Conservation (phyloP, 2,797 vertebrate genomes). For the Peromyscus nudipes region DNA sequence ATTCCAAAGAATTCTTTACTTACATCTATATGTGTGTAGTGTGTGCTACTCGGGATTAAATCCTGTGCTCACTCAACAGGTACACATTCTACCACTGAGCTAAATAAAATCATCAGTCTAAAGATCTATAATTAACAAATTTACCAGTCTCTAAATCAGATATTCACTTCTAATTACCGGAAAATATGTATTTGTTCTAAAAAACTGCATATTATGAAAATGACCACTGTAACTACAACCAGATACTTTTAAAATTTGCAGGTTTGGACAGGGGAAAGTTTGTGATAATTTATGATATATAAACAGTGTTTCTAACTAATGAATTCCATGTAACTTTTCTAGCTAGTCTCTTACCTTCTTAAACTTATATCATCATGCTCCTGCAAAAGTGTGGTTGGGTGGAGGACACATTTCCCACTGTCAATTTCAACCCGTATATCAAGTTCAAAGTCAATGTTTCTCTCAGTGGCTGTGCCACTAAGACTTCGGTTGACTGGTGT, state of each 20-base stretch:
- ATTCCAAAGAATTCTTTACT: neutral
- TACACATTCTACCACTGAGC: neutral
- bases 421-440: conserved; percentile 99
- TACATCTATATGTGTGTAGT: neutral
- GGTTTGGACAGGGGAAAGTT: neutral
- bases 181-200: neutral
- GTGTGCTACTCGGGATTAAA: neutral
- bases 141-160: conserved; percentile 34
- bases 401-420: conserved; percentile 98
- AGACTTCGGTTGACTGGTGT: conserved; percentile 92
- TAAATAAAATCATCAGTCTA: neutral
- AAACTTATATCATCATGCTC: conserved; percentile 96
- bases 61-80: neutral
- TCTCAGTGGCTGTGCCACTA: conserved; percentile 92
- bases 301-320: conserved; percentile 7
- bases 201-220: neutral
- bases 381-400: conserved; percentile 94
- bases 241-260: conserved; percentile 7
- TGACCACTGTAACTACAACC: neutral
- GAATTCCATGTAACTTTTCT: neutral
- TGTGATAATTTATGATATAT: neutral
- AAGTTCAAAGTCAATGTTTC: conserved; percentile 99
- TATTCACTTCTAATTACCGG: neutral
- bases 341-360: conserved; percentile 89
- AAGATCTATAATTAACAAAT: conserved; percentile 37